Percentiles rank a stretch among this genome's conserved stretches.
Conservation (phyloP, 1,140 invertebrate genomes). For the Thrips palmi region DNA sequence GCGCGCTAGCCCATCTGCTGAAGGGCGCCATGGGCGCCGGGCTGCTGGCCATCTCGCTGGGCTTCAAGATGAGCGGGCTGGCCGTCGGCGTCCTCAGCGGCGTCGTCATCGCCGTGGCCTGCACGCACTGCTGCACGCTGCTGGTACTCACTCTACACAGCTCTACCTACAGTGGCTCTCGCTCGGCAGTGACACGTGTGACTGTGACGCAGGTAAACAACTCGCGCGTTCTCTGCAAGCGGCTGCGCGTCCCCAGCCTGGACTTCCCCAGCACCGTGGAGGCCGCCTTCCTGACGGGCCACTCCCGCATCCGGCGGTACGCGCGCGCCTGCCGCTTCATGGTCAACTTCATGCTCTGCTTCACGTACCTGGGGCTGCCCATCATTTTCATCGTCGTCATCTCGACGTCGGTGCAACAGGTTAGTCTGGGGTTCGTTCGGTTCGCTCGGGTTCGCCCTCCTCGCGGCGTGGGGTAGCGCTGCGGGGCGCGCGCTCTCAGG, state of each 20-base stretch:
- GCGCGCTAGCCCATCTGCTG: slow-evolving; percentile 50
- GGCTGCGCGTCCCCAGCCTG: slow-evolving; percentile 28
- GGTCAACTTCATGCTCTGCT: too few species aligned
- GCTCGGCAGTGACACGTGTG: too few species aligned
- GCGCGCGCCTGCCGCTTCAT: too few species aligned
- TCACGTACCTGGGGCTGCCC: too few species aligned
- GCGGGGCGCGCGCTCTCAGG: too few species aligned
- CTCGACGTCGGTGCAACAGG: too few species aligned
- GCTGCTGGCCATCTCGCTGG: slow-evolving; percentile 68
- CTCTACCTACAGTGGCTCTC: too few species aligned
- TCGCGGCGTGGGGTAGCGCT: too few species aligned
- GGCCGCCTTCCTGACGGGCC: slow-evolving; percentile 51
- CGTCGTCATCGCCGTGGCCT: slow-evolving; percentile 46
- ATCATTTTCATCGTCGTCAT: too few species aligned
- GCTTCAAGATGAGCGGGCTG: slow-evolving; percentile 58
- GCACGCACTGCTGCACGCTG: slow-evolving; percentile 58
- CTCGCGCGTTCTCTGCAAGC: slow-evolving; percentile 38
- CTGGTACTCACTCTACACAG: slow-evolving; percentile 34
- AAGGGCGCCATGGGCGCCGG: slow-evolving; percentile 72
- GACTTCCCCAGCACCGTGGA: slow-evolving; percentile 61
- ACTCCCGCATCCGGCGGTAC: slow-evolving; percentile 32
- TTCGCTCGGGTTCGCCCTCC: too few species aligned
- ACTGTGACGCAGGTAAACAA: slow-evolving; percentile 36
- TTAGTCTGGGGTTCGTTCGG: too few species aligned
- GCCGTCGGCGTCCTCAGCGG: slow-evolving; percentile 45